A percentile compares a stretch with the other conserved stretches of the same genome.
phyloP scores from a whole-genome alignment of 53 echinoderm and acorn worm genomes.

The Hippasteria phrygiana region DNA sequence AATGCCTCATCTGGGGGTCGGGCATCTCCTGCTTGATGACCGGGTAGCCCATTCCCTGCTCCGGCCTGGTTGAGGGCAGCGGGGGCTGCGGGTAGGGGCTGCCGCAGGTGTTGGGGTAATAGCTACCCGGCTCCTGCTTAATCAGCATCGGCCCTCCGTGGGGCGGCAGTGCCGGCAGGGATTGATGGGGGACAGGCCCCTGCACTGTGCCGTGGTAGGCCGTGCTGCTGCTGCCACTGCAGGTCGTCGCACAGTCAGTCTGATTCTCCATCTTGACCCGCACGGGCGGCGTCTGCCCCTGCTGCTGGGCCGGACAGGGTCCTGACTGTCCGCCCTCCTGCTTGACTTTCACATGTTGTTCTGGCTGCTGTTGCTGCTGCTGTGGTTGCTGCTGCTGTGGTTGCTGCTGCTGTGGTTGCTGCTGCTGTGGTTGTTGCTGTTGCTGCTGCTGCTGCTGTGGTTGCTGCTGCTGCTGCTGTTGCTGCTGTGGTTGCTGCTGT shows the following conservation, averaged over 20 bases:
- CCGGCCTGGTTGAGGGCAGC: slow-evolving; percentile 36
- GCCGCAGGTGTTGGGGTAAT: slow-evolving; percentile 68
- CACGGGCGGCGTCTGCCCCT: slow-evolving; percentile 30
- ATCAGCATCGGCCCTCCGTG: slow-evolving; percentile 68
- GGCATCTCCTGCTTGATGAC: slow-evolving; percentile 67
- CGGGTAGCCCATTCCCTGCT: slow-evolving; percentile 52
- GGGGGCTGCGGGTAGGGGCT: slow-evolving; percentile 53
- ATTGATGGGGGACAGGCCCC: slow-evolving; percentile 55
- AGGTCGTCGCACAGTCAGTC: slow-evolving; percentile 44
- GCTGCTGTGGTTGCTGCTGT: no score
- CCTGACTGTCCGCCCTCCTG: slow-evolving; percentile 42
- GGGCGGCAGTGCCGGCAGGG: slow-evolving; percentile 41
- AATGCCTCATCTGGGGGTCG: slow-evolving; percentile 58
- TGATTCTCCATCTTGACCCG: slow-evolving; percentile 64
- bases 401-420: background rate
- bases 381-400: slow-evolving; percentile 47
- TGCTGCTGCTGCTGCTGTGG: slow-evolving; percentile 48
- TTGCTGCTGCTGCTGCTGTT: slow-evolving; percentile 56
- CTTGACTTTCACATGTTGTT: slow-evolving; percentile 37
- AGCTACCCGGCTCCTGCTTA: slow-evolving; percentile 77
- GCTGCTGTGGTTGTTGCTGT: slow-evolving; percentile 42
- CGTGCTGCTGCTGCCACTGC: slow-evolving; percentile 40
- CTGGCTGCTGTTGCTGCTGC: slow-evolving; percentile 58
- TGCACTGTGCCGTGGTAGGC: slow-evolving; percentile 58
- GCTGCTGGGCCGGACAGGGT: slow-evolving; percentile 53